These are phyloP conservation scores for Catalaphyllia jardinei DNA, from an alignment of 64 coral and sea anemone genomes.

Conservation along the genomic window DNA sequence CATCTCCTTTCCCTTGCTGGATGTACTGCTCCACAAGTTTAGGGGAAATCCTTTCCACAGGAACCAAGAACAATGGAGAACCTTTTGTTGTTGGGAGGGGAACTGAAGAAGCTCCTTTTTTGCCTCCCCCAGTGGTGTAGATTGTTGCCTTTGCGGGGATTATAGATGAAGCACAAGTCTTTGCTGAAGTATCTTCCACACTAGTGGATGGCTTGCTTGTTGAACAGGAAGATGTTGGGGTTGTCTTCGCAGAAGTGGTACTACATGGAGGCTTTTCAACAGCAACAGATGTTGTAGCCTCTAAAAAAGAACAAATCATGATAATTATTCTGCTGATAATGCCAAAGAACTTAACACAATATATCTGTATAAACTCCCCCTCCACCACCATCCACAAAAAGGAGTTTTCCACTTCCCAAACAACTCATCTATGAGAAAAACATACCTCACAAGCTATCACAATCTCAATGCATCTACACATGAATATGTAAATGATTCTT, in stretches of 20 bases:
- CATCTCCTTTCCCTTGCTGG: conserved; percentile 18
- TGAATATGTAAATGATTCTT: too few species aligned
- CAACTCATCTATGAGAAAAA: too few species aligned
- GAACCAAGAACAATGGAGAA: conserved; percentile 24
- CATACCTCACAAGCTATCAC: too few species aligned
- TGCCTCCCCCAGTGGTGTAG: background rate
- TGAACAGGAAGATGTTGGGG: background rate
- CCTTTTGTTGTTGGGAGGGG: background rate
- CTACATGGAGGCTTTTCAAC: background rate
- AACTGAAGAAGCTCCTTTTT: background rate
- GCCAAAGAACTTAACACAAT: too few species aligned
- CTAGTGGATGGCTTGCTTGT: background rate
- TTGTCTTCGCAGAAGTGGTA: background rate
- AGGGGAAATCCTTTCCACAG: conserved; percentile 11
- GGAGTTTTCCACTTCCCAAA: too few species aligned
- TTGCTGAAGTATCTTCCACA: background rate
- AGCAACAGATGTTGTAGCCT: background rate
- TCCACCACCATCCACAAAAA: too few species aligned
- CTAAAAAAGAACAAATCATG: background rate
- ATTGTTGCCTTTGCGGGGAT: conserved; percentile 32
- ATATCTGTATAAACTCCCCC: too few species aligned
- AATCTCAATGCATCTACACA: too few species aligned
- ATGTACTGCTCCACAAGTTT: conserved; percentile 39
- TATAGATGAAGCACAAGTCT: background rate
- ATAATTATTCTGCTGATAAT: too few species aligned